Base-by-base conservation (phyloP, 2,797 vertebrate genomes). In the Argyrosomus regius region DNA sequence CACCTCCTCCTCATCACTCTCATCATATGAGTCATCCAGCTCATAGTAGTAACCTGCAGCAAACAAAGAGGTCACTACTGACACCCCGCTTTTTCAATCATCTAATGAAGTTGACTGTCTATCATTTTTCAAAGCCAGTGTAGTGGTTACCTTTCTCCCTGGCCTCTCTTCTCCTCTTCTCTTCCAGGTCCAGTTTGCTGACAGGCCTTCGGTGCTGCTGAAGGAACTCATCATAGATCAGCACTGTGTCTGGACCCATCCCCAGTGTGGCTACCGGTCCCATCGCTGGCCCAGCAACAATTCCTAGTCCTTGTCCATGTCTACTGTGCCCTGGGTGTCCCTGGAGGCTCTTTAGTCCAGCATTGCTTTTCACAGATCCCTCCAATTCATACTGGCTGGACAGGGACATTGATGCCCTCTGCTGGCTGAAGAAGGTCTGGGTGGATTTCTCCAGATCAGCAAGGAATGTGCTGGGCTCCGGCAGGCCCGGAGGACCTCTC, bases 1-100 rank as follows among this genome's bases (percentile, higher is more conserved):
- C 82, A 99, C 97, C 89, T 99, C 98, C 88, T 99, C 98, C 84
- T 99, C 98, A 0, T 99, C 98, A 0, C 98, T 99, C 92, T 99
- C 98, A 0, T 99, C 98, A 0, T 98, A 99, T 3, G 98, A 99
- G 93, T 99, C 98, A 1, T 99, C 98, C 88, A 99, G 95, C 91
- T 99, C 98, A 0, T 99, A 99, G 91, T 97, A 99, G 91, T 99
- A 99, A 80, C 98, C 98, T 99, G 91, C 46, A 48, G 46, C 66
- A 78, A 73, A 84, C 58, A 77, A 58, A 78, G 14, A 78, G 35
- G 53, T 86, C 56, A 75, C 49, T 67, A 71, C 31, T 75, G 28
- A 77, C 49, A 73, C 45, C 67, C n/a, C 11, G 52, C 56, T 68
- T 59, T 49, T 52, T 35, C 17, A 52, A 71, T 66, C 41, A 4